phyloP scores from a whole-genome alignment of 2,797 vertebrate species.

The Syndactyla subalaris region DNA sequence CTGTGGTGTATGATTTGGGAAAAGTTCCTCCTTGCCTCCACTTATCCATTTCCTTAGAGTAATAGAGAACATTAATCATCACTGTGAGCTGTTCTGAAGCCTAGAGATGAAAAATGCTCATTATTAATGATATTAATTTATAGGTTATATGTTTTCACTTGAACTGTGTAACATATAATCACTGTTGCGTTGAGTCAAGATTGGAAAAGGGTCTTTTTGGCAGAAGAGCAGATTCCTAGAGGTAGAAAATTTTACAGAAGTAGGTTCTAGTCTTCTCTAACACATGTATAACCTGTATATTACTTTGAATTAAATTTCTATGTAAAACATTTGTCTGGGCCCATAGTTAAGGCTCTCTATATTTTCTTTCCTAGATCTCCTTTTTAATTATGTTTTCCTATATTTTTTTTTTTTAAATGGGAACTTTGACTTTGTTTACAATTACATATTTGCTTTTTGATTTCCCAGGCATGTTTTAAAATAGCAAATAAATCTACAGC shows the following conservation, averaged over 20 bases:
- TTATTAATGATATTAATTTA: conserved; percentile 18
- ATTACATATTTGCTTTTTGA: background rate
- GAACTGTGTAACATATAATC: background rate
- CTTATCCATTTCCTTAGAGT: background rate
- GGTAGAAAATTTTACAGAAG: background rate
- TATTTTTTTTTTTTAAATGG: background rate
- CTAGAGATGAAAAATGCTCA: background rate
- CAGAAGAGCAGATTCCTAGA: background rate
- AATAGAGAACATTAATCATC: conserved; percentile 22
- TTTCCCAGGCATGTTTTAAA: background rate
- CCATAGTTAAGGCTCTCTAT: background rate
- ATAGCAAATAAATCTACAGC: background rate
- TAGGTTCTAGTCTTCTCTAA: background rate
- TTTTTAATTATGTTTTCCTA: background rate
- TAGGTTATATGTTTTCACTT: background rate
- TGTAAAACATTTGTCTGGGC: background rate
- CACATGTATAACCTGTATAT: background rate
- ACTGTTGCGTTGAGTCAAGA: background rate
- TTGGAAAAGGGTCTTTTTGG: background rate
- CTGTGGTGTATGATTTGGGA: background rate
- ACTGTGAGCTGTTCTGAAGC: background rate
- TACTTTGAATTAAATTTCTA: background rate
- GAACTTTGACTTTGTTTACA: background rate
- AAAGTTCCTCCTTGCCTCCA: background rate
- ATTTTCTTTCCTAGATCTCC: background rate